Percentiles rank a stretch among this genome's conserved stretches.
Evolutionary conservation across 2,888 invertebrate genomes (phyloP).

Genomic region (Eustalomyia histrio): DNA sequence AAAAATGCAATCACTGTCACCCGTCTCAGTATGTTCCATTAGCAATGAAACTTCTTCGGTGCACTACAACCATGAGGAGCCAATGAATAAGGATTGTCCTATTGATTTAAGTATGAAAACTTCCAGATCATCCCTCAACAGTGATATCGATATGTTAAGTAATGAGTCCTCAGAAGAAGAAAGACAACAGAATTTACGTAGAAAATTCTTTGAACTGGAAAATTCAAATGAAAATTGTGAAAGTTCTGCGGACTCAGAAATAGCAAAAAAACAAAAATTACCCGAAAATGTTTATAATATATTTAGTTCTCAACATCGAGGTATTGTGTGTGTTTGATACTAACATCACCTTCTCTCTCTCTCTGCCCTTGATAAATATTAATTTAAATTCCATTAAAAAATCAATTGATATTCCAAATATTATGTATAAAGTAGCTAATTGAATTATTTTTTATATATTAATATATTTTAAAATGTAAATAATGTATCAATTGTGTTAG

Average conservation of each 20-base stretch:
- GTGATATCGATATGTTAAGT: conserved; percentile 72
- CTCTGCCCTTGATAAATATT: no score
- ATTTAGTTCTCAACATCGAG: conserved; percentile 53
- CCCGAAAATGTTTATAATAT: conserved; percentile 37
- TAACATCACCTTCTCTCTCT: no score
- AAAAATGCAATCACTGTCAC: conserved; percentile 76
- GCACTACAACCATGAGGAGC: conserved; percentile 84
- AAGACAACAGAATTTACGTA: conserved; percentile 65
- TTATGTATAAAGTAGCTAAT: no score
- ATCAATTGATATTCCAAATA: no score
- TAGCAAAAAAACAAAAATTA: conserved; percentile 52
- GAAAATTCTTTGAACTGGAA: conserved; percentile 75
- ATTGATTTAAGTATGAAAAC: conserved; percentile 86
- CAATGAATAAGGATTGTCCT: conserved; percentile 67
- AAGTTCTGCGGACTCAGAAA: conserved; percentile 52
- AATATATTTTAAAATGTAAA: no score
- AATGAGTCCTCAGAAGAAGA: conserved; percentile 70
- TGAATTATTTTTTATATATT: no score
- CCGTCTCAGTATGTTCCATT: conserved; percentile 75
- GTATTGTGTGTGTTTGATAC: conserved; percentile 61
- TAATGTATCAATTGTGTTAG: no score
- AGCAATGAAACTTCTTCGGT: conserved; percentile 70
- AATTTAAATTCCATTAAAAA: no score
- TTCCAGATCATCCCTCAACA: conserved; percentile 75
- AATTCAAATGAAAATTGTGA: conserved; percentile 51